Percentiles rank a stretch among this genome's conserved stretches.
These are phyloP conservation scores for Dolichotis patagonum DNA, from an alignment of 2,113 vertebrate genomes.

Conservation along the genomic window DNA sequence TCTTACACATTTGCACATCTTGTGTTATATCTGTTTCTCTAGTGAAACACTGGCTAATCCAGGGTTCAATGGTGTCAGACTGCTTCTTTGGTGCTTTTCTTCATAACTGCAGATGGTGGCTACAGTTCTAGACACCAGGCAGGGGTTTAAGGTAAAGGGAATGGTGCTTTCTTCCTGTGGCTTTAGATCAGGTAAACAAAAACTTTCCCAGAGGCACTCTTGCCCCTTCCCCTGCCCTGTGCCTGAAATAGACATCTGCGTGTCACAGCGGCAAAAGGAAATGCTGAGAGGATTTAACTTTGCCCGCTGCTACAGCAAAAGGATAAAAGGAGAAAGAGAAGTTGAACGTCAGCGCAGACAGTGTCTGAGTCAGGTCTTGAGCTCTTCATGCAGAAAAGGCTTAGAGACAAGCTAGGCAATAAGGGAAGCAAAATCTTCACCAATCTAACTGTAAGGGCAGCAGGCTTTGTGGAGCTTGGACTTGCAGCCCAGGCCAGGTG, in stretches of 20 bases:
- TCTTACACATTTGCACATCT: no score
- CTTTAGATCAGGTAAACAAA: neutral
- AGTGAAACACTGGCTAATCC: no score
- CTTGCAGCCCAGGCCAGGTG: neutral
- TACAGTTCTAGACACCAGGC: neutral
- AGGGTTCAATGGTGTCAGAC: neutral
- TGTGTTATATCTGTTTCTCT: no score
- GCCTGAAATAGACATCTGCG: neutral
- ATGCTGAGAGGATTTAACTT: conserved; percentile 2
- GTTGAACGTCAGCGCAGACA: neutral
- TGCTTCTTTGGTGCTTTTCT: neutral
- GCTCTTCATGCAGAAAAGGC: neutral
- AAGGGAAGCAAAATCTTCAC: no score
- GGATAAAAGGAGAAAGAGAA: conserved; percentile 49
- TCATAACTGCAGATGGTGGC: neutral
- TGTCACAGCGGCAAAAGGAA: neutral
- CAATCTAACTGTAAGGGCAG: no score
- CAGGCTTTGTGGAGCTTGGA: neutral
- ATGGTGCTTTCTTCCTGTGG: neutral
- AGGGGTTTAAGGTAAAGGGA: neutral
- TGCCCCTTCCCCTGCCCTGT: neutral
- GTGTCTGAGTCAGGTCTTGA: neutral
- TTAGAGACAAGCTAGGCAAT: neutral
- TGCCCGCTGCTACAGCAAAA: neutral
- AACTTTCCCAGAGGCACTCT: neutral